Conservation (phyloP, 2,113 vertebrate species). For the Stictonetta naevosa region DNA sequence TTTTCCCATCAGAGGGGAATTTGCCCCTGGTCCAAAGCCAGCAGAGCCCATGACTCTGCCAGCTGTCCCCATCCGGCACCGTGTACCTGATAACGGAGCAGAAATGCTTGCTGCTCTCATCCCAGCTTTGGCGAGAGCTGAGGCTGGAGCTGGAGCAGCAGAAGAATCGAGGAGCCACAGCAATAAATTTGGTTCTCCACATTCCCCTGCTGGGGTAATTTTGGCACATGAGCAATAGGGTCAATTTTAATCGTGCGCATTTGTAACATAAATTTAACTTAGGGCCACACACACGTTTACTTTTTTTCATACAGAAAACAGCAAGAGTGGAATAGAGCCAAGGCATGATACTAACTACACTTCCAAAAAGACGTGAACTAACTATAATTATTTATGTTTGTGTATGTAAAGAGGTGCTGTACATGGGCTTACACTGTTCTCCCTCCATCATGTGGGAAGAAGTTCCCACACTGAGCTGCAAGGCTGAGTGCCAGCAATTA, state of each 20-base stretch:
- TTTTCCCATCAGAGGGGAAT: neutral
- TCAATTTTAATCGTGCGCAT: neutral
- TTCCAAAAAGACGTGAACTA: neutral
- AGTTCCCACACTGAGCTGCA: slow-evolving; percentile 26
- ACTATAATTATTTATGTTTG: slow-evolving; percentile 11
- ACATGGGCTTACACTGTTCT: neutral
- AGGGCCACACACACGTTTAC: neutral
- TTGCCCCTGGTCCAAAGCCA: neutral
- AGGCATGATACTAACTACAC: neutral
- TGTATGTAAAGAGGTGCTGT: neutral
- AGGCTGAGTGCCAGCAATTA: slow-evolving; percentile 34
- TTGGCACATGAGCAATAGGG: neutral
- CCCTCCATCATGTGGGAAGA: neutral
- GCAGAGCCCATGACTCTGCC: neutral
- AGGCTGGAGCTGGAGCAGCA: rapidly evolving
- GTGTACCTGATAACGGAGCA: neutral
- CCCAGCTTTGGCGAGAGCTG: neutral
- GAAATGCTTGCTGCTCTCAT: neutral
- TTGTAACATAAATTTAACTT: slow-evolving; percentile 16
- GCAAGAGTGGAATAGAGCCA: slow-evolving; percentile 2
- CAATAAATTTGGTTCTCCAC: slow-evolving; percentile 7
- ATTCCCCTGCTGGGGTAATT: neutral
- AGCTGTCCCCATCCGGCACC: neutral
- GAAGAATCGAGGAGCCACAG: neutral
- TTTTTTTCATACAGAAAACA: slow-evolving; percentile 44